Base-by-base conservation (phyloP, 2,113 vertebrate genomes). In the Eulemur rufifrons region DNA sequence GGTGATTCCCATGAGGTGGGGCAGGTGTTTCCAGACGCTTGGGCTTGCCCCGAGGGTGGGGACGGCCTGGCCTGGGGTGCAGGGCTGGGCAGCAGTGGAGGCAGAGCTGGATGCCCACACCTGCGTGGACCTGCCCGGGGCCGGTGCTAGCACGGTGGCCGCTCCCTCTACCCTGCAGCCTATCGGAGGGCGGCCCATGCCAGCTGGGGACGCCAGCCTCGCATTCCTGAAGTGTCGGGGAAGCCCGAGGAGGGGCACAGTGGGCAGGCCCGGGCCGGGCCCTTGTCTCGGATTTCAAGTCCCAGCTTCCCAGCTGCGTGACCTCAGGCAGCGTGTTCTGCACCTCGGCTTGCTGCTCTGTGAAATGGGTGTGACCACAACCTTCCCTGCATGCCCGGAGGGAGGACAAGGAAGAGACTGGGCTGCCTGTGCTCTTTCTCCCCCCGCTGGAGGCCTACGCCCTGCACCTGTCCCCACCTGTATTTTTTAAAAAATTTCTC, bases 121-220 rank as follows among this genome's bases (percentile, higher is more conserved):
- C 91, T 94, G 93, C 59, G 89, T 15, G 15, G 77, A 83, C 96
- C 86, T 95, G 93, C 82, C 82, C 63, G 78, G 94, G 76, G 66
- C 93, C 42, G 92, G n/a, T 76, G 39, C 95, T 93, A 85, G 87
- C 52, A 3, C 0, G 0, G 32, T 59, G 90, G 93, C 94, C 6
- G 3, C 95, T 17, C 89, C 94, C 42, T 97, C 54, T 64, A 6
- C 66, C 86, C 78, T 63, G 18, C 82, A 50, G 94, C 89, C 59
- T 59, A 29, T 47, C 0, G 0, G 80, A 71, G 73, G 52, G 18
- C 20, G 21, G 80, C 39, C 56, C 7, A 20, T 87, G 85, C 63
- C 91, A 47, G 71, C 42, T 13, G 34, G 86, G 52, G 78, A 82
- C 4, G 18, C 77, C 54, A 50, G 21, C 3, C 47, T 86, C 64